A percentile compares a stretch with the other conserved stretches of the same genome.
Evolutionary conservation across 2,888 invertebrate genomes (phyloP).

Genomic region (Leucoma salicis): DNA sequence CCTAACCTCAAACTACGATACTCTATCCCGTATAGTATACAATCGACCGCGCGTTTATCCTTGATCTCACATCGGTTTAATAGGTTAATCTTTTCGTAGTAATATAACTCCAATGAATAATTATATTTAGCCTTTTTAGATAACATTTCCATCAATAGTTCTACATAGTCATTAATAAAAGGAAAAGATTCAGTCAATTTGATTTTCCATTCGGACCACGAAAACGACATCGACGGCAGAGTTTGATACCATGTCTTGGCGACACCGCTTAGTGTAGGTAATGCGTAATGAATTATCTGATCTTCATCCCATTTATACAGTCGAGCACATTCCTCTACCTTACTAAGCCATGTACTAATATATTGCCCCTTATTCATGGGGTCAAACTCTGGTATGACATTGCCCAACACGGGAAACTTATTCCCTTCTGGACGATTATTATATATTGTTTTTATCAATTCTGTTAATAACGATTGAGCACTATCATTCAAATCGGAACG

Average conservation of each 20-base stretch:
- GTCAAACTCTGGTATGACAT: conserved; percentile 15
- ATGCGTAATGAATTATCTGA: conserved; percentile 7
- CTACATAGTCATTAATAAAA: neutral
- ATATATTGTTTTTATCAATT: conserved; percentile 1
- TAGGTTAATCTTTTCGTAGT: conserved; percentile 18
- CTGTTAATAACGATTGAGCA: conserved; percentile 2
- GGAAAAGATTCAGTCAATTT: conserved; percentile 2
- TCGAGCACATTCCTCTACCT: neutral
- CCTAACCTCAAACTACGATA: neutral
- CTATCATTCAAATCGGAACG: too few relatives aligned
- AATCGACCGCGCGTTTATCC: neutral
- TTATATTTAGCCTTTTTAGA: conserved; percentile 9
- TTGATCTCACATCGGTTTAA: conserved; percentile 18
- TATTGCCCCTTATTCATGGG: conserved; percentile 5
- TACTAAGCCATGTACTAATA: conserved; percentile 4
- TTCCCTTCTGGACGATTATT: neutral
- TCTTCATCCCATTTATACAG: conserved; percentile 10
- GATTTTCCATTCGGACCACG: conserved; percentile 17
- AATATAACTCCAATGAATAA: conserved; percentile 19
- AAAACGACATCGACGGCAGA: conserved; percentile 11
- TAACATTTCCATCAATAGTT: conserved; percentile 15
- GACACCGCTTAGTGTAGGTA: conserved; percentile 1
- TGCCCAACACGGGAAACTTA: conserved; percentile 9
- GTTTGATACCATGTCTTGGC: conserved; percentile 14
- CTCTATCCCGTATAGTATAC: neutral